Evolutionary conservation across 2,113 vertebrate species (phyloP).

Genomic region (Neotoma lepida): DNA sequence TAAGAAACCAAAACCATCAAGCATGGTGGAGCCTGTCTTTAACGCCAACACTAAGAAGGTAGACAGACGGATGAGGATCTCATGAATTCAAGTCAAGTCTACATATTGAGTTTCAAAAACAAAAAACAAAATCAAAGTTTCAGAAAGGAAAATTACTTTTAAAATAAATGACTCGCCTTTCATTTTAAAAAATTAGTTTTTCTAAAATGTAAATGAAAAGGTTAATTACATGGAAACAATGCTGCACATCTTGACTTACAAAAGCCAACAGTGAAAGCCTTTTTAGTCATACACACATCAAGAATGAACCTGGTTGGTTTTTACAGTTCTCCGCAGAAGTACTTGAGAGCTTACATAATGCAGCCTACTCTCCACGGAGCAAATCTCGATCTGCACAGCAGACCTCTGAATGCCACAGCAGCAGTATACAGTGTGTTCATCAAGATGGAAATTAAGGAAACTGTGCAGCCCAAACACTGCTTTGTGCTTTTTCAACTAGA

Average conservation of each 20-base stretch:
- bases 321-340: neutral
- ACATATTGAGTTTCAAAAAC: neutral
- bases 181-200: neutral
- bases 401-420: neutral
- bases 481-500: slow-evolving; percentile 7
- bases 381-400: neutral
- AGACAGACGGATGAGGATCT: neutral
- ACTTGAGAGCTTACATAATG: neutral
- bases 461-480: neutral
- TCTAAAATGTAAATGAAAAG: neutral
- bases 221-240: neutral
- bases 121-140: neutral
- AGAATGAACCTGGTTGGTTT: neutral
- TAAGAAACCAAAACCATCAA: neutral
- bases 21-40: neutral
- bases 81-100: neutral
- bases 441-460: slow-evolving; percentile 1
- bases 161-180: neutral
- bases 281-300: neutral
- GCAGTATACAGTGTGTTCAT: neutral
- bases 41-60: neutral
- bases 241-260: neutral
- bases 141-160: neutral
- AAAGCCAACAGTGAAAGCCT: neutral
- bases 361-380: neutral